Conservation (phyloP, 2,888 invertebrate species). For the Scaptomyza caliginosa region DNA sequence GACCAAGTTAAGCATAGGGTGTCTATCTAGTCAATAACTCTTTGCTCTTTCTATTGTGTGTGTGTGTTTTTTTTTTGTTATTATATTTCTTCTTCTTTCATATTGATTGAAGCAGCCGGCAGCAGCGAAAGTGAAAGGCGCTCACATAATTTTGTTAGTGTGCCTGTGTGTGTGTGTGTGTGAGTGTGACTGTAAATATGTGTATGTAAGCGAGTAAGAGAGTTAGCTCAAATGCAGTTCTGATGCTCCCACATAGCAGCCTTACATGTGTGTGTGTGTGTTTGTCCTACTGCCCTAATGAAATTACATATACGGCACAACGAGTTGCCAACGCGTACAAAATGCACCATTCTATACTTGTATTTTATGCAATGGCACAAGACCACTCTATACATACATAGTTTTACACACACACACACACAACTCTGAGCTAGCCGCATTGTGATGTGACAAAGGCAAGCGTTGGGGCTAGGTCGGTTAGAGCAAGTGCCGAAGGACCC, state of each 20-base stretch:
- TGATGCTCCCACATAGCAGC: constrained; percentile 30
- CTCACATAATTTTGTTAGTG: constrained; percentile 6
- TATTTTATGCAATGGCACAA: constrained; percentile 49
- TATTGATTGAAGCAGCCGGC: constrained; percentile 34
- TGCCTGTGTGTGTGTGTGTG: constrained; percentile 7
- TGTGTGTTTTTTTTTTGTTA: not conserved
- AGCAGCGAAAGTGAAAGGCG: constrained; percentile 58
- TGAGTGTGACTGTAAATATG: not conserved
- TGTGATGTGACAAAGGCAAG: constrained; percentile 11
- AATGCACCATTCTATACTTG: constrained; percentile 30
- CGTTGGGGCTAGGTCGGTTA: not conserved
- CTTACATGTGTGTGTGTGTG: not conserved
- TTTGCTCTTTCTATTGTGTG: constrained; percentile 3
- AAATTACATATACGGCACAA: constrained; percentile 61
- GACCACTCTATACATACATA: constrained; percentile 27
- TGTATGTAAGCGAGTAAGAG: not conserved
- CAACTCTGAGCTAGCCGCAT: constrained; percentile 4
- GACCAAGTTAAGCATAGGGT: not conserved
- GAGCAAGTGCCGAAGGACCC: constrained; percentile 29
- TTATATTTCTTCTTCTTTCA: constrained; percentile 1
- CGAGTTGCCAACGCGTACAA: constrained; percentile 57
- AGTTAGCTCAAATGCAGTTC: constrained; percentile 32
- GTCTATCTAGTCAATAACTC: not conserved
- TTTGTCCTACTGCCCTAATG: constrained; percentile 78
- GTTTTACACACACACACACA: not conserved